Percentiles rank a stretch among this genome's conserved stretches.
Evolutionary conservation across 2,797 vertebrate genomes (phyloP).

Genomic region (Falco rusticolus): DNA sequence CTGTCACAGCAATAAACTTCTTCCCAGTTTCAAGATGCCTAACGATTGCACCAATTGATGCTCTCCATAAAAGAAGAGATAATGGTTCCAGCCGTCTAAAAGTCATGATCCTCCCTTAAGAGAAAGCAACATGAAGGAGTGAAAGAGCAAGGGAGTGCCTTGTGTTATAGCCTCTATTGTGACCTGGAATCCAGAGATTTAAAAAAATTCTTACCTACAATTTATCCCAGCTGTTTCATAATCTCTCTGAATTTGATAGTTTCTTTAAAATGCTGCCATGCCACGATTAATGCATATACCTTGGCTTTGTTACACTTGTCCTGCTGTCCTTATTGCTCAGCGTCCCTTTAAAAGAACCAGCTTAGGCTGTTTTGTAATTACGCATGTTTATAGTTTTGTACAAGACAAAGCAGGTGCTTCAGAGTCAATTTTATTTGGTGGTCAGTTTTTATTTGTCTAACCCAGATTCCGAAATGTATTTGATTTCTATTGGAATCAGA

Average conservation of each 20-base stretch:
- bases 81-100: neutral
- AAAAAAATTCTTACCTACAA: constrained; percentile 6
- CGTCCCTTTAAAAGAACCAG: neutral
- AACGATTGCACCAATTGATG: neutral
- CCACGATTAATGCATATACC: neutral
- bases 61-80: constrained; percentile 5
- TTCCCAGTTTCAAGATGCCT: neutral
- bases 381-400: neutral
- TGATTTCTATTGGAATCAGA: constrained; percentile 7
- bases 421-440: neutral
- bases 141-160: neutral
- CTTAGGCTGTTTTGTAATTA: neutral
- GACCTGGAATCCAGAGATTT: constrained; percentile 50
- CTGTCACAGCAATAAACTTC: constrained; percentile 28
- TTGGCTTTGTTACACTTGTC: constrained; percentile 27
- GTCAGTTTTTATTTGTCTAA: neutral
- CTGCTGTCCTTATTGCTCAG: constrained; percentile 22
- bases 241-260: constrained; percentile 30
- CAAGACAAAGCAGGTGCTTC: constrained; percentile 33
- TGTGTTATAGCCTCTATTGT: neutral
- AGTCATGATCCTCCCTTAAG: neutral
- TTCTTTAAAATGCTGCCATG: constrained; percentile 40
- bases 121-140: neutral
- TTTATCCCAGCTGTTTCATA: constrained; percentile 51
- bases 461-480: constrained; percentile 6